Conservation (phyloP, 2,888 invertebrate species). For the Gymnosoma rotundatum region DNA sequence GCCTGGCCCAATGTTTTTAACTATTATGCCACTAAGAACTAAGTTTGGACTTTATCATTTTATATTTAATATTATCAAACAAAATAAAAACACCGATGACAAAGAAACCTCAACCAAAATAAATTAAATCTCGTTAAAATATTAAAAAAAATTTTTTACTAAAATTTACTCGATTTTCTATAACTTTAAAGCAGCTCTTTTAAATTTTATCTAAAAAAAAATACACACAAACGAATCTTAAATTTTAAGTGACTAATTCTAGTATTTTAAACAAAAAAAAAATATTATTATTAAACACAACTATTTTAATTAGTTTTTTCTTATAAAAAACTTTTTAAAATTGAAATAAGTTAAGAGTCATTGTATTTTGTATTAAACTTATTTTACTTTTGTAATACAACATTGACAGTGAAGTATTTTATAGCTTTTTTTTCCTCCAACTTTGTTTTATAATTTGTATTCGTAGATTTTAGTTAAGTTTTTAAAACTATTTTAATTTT, state of each 20-base stretch:
- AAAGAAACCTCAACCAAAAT: constrained; percentile 69
- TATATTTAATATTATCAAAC: constrained; percentile 30
- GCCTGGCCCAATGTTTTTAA: constrained; percentile 85
- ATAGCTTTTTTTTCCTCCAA: constrained; percentile 34
- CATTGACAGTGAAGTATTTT: constrained; percentile 62
- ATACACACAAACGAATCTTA: constrained; percentile 59
- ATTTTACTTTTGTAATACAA: constrained; percentile 23
- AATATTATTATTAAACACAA: constrained; percentile 31
- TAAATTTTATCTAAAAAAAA: not conserved
- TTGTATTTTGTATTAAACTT: constrained; percentile 40
- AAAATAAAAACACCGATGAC: constrained; percentile 60
- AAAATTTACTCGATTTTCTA: constrained; percentile 49
- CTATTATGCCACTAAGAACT: constrained; percentile 75
- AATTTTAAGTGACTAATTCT: constrained; percentile 6
- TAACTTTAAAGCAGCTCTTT: constrained; percentile 62
- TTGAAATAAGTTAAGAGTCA: constrained; percentile 12
- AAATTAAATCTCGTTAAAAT: constrained; percentile 62
- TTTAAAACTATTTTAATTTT: constrained; percentile 20
- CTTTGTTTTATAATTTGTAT: constrained; percentile 33
- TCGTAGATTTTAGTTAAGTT: constrained; percentile 54
- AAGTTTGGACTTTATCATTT: constrained; percentile 55
- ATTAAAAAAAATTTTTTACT: not conserved
- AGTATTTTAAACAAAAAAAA: too few relatives aligned
- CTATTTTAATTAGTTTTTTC: constrained; percentile 33
- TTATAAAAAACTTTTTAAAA: constrained; percentile 28